phyloP scores from a whole-genome alignment of 2,888 invertebrate genomes.

The Patella ulyssiponensis region DNA sequence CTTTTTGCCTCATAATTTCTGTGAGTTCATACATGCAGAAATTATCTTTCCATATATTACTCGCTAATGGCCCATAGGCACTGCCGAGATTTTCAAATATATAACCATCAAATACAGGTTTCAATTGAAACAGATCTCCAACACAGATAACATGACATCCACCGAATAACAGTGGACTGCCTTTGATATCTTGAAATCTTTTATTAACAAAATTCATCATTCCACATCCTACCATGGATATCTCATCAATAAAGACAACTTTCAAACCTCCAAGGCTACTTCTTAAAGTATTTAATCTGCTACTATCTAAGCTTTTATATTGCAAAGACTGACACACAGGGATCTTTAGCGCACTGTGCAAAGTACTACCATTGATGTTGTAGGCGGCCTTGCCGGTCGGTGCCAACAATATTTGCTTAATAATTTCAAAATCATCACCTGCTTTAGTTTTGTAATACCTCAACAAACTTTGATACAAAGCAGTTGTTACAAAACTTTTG shows the following conservation, averaged over 20 bases:
- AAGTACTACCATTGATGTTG: constrained; percentile 29
- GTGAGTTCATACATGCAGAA: too few species aligned
- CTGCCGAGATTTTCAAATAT: constrained; percentile 14
- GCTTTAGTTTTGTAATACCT: constrained; percentile 35
- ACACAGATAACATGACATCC: constrained; percentile 8
- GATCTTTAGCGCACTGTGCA: constrained; percentile 29
- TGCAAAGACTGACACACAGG: constrained; percentile 23
- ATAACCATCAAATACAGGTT: constrained; percentile 31
- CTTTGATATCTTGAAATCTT: constrained; percentile 33
- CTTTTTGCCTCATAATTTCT: too few species aligned
- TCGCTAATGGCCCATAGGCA: too few species aligned
- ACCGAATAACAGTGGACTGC: constrained; percentile 29
- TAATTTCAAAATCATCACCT: constrained; percentile 30
- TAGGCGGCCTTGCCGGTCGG: constrained; percentile 46
- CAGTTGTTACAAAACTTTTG: constrained; percentile 38
- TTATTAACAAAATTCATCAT: constrained; percentile 33
- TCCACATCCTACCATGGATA: constrained; percentile 39
- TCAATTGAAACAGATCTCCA: constrained; percentile 20
- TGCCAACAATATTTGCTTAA: constrained; percentile 32
- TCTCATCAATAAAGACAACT: constrained; percentile 41
- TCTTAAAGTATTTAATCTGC: constrained; percentile 17
- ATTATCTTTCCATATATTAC: too few species aligned
- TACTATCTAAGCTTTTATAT: constrained; percentile 23
- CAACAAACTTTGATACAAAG: constrained; percentile 39
- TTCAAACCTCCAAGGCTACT: constrained; percentile 21